Conservation (phyloP, 35 echinoderm and acorn worm genomes). For the Lytechinus variegatus region DNA sequence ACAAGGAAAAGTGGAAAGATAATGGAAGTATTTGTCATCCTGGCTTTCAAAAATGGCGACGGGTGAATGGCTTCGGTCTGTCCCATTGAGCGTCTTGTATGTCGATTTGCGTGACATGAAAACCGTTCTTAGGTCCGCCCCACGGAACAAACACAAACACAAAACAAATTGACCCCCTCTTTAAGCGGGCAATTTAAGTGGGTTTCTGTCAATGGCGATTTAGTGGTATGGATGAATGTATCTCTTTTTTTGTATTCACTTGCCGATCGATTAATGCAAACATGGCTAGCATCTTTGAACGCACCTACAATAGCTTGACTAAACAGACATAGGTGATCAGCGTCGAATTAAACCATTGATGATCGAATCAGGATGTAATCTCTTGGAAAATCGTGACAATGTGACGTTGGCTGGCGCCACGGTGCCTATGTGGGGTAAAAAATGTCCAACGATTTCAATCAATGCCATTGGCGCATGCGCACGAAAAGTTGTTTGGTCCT, state of each 20-base stretch:
- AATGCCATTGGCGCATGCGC: too few relatives aligned
- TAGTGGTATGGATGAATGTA: neutral
- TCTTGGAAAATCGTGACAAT: neutral
- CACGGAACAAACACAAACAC: slow-evolving; percentile 11
- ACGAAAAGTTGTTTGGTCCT: too few relatives aligned
- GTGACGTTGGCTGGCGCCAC: neutral
- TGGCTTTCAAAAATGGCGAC: neutral
- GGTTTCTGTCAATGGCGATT: slow-evolving; percentile 20
- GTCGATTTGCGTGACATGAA: neutral
- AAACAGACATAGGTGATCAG: neutral
- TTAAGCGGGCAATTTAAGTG: neutral
- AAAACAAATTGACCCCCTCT: slow-evolving; percentile 36
- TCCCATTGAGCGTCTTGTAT: neutral
- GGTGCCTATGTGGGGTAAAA: neutral
- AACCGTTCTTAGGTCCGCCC: slow-evolving; percentile 8
- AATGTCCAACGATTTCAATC: too few relatives aligned
- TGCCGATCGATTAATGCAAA: slow-evolving; percentile 17
- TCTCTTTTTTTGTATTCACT: neutral
- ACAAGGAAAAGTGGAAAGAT: neutral
- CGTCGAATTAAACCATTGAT: slow-evolving; percentile 18
- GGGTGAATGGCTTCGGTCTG: neutral
- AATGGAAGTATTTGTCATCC: slow-evolving; percentile 13
- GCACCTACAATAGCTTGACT: neutral
- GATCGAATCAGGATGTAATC: slow-evolving; percentile 46
- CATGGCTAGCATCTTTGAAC: neutral